These are phyloP conservation scores for Burhinus bistriatus DNA, from an alignment of 2,113 vertebrate genomes.

Conservation along the genomic window DNA sequence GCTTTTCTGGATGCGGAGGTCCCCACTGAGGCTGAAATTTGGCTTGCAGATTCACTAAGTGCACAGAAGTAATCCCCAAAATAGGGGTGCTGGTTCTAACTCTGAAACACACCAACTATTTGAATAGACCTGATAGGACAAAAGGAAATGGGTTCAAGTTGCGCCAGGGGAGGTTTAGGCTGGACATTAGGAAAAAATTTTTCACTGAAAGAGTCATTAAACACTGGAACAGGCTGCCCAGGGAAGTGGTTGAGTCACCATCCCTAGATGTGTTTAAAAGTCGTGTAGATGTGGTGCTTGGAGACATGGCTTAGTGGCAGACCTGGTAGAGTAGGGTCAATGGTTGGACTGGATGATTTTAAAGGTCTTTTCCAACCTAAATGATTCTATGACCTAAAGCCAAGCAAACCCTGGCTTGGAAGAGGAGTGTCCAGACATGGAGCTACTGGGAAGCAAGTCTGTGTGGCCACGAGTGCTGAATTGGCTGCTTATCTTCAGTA, in stretches of 20 bases:
- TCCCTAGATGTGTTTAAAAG: too few relatives aligned
- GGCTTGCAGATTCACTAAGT: not conserved
- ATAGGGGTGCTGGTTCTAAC: not conserved
- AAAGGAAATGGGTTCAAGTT: too few relatives aligned
- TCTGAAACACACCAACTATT: not conserved
- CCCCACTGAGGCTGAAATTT: not conserved
- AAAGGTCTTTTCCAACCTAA: too few relatives aligned
- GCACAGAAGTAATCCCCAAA: not conserved
- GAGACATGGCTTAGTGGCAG: too few relatives aligned
- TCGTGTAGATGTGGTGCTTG: too few relatives aligned
- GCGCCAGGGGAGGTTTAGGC: too few relatives aligned
- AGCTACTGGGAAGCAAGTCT: not conserved
- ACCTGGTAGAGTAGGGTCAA: too few relatives aligned
- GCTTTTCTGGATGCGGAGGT: not conserved
- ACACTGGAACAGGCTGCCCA: too few relatives aligned
- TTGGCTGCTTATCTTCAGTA: not conserved
- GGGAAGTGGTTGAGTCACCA: too few relatives aligned
- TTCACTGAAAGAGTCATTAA: too few relatives aligned
- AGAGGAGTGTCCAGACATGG: not conserved
- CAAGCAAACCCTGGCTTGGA: not conserved
- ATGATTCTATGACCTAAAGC: not conserved
- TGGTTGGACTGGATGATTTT: too few relatives aligned
- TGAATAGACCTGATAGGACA: not conserved
- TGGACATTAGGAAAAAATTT: too few relatives aligned
- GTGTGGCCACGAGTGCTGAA: not conserved